Base-by-base conservation (phyloP, 1,140 invertebrate species). In the Protaetia brevitarsis region DNA sequence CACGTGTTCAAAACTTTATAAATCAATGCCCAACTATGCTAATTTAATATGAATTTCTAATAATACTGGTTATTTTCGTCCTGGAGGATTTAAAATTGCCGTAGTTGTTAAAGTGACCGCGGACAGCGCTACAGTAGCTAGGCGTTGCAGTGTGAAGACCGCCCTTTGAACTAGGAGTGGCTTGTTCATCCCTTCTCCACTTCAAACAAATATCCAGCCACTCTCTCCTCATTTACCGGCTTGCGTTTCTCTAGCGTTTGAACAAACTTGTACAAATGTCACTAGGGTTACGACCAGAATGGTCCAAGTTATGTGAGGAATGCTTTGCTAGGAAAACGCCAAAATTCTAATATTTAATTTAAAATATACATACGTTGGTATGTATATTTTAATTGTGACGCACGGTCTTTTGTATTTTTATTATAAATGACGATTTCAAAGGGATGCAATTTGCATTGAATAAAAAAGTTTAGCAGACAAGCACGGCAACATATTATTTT, bases 141-240 rank as follows among this genome's bases (percentile, higher is more conserved):
- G 67, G 67, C 67, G 67, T 68, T 66, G 26, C 67, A 61, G 28
- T 63, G 58, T 36, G 45, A 41, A 65, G 67, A 65, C 67, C 67
- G 67, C 67, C 67, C 67, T 68, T 68, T 65, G 63, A 68, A 68
- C 67, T 62, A 68, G 67, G 67, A 68, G 67, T 68, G 67, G 67
- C 67, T 68, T 68, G 51, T 41, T 34, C 58, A 36, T 36, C 60
- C 60, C 60, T 59, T 59, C 60, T 62, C 29, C 60, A 62, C 30
- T 62, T 31, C 19, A 62, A 62, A 36, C 60, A 28, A 62, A 29
- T 62, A 29, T 23, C 60, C 60, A 62, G 29, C 60, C 30, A 36
- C 60, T 62, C 60, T 62, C 60, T 62, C 31, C 60, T 62, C 60
- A 31, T 62, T 62, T 62, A 34, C 60, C 30, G 21, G 16, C 60